These are phyloP conservation scores for Andrena dorsata DNA, from an alignment of 2,888 invertebrate genomes.

Conservation along the genomic window DNA sequence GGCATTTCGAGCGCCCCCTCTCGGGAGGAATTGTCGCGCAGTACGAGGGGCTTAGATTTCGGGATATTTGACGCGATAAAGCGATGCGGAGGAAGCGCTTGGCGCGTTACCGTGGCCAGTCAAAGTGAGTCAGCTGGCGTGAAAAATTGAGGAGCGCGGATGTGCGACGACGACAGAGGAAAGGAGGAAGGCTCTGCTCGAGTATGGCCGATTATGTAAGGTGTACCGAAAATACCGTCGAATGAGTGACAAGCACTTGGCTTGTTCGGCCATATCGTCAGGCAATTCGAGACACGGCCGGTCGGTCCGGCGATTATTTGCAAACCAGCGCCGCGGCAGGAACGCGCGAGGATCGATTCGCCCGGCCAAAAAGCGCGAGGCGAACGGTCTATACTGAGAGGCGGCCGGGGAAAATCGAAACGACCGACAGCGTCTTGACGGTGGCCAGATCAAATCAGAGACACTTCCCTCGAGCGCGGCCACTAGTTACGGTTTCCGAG, in stretches of 20 bases:
- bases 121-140: constrained; percentile 59
- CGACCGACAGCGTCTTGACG: not conserved
- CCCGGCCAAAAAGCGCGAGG: constrained; percentile 36
- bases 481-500: not conserved
- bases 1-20: not conserved
- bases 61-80: not conserved
- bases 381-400: constrained; percentile 17
- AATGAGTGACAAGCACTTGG: constrained; percentile 81
- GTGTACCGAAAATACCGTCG: constrained; percentile 76
- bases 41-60: not conserved
- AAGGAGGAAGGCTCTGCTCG: constrained; percentile 47
- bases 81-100: not conserved
- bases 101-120: constrained; percentile 9
- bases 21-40: too few relatives aligned
- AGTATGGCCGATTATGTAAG: constrained; percentile 70
- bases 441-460: not conserved
- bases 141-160: constrained; percentile 60
- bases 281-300: constrained; percentile 63
- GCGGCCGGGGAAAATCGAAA: constrained; percentile 16
- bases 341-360: constrained; percentile 37
- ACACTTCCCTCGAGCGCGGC: not conserved
- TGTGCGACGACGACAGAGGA: constrained; percentile 19
- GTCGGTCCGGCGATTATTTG: constrained; percentile 53
- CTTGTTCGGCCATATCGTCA: constrained; percentile 72
- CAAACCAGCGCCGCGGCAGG: constrained; percentile 3